Evolutionary conservation across 2,113 vertebrate genomes (phyloP).

Genomic region (Sakesphorus luctuosus): DNA sequence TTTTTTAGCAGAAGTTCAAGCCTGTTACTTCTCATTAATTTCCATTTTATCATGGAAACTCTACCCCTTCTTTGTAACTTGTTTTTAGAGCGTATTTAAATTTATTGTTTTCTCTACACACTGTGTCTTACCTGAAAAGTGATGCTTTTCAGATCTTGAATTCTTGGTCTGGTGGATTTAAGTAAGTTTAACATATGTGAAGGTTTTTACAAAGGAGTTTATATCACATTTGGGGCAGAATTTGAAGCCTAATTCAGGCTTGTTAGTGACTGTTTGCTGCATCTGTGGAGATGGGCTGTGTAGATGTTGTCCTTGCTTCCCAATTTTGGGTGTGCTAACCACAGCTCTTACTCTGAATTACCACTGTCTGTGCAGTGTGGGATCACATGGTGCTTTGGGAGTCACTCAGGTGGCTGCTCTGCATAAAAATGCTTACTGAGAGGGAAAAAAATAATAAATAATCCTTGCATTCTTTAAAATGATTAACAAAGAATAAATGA

Average conservation of each 20-base stretch:
- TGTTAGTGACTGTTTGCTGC: not conserved
- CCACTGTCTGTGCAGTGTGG: not conserved
- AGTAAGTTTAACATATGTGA: not conserved
- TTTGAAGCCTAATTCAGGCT: not conserved
- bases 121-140: not conserved
- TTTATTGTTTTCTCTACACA: not conserved
- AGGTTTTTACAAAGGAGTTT: not conserved
- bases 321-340: not conserved
- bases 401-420: not conserved
- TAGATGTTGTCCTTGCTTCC: not conserved
- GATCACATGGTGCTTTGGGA: not conserved
- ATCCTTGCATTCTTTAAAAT: not conserved
- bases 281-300: not conserved
- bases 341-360: not conserved
- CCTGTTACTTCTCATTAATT: not conserved
- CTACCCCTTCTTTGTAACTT: not conserved
- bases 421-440: not conserved
- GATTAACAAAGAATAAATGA: not conserved
- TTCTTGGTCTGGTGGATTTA: not conserved
- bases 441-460: not conserved
- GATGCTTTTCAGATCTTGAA: not conserved
- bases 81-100: not conserved
- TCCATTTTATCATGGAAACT: not conserved
- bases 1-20: not conserved
- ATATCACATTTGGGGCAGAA: not conserved